Base-by-base conservation (phyloP, 2,113 vertebrate species). In the Reinhardtius hippoglossoides region DNA sequence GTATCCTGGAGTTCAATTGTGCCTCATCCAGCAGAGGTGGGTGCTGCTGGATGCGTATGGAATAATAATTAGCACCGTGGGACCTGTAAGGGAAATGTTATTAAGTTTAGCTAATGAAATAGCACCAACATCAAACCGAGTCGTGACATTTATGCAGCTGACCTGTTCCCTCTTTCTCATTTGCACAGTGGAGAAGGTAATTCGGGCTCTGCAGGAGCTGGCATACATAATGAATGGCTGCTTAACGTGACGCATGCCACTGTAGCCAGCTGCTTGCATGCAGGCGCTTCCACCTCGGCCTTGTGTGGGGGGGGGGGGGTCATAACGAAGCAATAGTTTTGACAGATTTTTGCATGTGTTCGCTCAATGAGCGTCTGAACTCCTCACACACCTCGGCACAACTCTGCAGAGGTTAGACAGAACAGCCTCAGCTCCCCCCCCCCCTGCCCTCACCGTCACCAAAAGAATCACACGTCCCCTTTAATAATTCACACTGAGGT, bases 401-500 rank as follows among this genome's bases (percentile, higher is more conserved):
- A 0, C 46, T 71, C 67, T 24, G 60, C 68, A 20, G 0, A 16
- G 46, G 59, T 63, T 42, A 67, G 26, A 67, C 12, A 54, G 7
- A 24, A 5, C 5, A 9, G 64, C 40, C 73, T 21, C 20, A 10
- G 50, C 23, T 71, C 4, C 74, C 66, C 80, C 14, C 14, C 3
- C 80, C 14, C 14, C 3, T 6, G 27, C 12, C 63, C 67, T 67
- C 55, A 4, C 35, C 52, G 0, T 71, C 42, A 14, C 50, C 18
- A 23, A 65, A 52, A 82, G 76, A 60, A 79, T 85, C 78, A 80
- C 76, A 76, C 78, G 56, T 58, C 9, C n/a, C n/a, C 26, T 35
- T 93, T 15, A 86, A 88, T 90, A 71, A 87, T 91, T 90, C 42
- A 91, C 55, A 44, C 46, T 1, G 18, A 83, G 68, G 87, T 87